Percentiles rank a stretch among this genome's conserved stretches.
phyloP scores from a whole-genome alignment of 2,888 invertebrate genomes.

The Cephus rjabovi region DNA sequence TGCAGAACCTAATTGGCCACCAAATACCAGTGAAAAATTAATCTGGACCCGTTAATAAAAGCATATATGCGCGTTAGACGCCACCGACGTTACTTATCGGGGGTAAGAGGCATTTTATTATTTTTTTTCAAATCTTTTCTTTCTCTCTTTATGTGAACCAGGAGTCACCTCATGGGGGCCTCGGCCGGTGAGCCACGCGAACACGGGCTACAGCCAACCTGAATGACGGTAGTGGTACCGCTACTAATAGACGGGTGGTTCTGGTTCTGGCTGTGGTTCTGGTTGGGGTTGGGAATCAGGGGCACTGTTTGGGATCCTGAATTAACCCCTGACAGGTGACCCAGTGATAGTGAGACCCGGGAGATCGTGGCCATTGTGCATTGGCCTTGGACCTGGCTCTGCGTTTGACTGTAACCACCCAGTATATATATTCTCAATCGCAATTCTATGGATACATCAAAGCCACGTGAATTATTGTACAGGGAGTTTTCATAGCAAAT shows the following conservation, averaged over 20 bases:
- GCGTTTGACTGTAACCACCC: slow-evolving; percentile 45
- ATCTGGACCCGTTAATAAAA: slow-evolving; percentile 15
- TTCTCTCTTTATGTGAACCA: slow-evolving; percentile 19
- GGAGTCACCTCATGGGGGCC: slow-evolving; percentile 49
- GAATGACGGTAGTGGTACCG: slow-evolving; percentile 45
- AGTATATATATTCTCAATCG: slow-evolving; percentile 18
- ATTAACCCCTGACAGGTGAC: slow-evolving; percentile 47
- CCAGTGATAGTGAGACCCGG: slow-evolving; percentile 51
- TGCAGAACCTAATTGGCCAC: not conserved
- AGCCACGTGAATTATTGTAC: not conserved
- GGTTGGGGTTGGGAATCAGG: slow-evolving; percentile 47
- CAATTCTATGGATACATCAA: not conserved
- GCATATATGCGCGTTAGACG: slow-evolving; percentile 14
- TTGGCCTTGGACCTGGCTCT: slow-evolving; percentile 30
- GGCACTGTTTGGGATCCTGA: slow-evolving; percentile 45
- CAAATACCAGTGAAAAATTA: not conserved
- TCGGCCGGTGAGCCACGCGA: slow-evolving; percentile 45
- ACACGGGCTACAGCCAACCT: slow-evolving; percentile 37
- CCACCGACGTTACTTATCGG: slow-evolving; percentile 1
- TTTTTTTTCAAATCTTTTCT: not conserved
- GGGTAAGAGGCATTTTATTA: not conserved
- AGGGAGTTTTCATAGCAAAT: not conserved
- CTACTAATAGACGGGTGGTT: slow-evolving; percentile 43
- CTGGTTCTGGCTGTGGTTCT: slow-evolving; percentile 41
- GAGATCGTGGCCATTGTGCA: slow-evolving; percentile 38